Conservation (phyloP, 2,113 vertebrate species). For the Hiodon tergisus region DNA sequence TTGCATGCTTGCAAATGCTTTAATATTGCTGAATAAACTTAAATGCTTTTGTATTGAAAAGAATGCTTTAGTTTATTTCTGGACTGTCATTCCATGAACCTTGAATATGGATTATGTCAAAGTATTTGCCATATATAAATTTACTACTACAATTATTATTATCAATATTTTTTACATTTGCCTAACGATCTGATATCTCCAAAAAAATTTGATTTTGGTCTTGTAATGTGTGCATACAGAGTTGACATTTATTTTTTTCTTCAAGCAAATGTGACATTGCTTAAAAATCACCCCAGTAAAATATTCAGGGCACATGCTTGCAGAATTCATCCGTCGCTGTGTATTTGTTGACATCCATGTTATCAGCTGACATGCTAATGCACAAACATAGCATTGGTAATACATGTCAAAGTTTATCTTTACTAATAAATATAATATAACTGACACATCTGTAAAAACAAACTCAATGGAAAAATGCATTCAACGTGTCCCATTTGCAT, state of each 20-base stretch:
- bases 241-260: background rate
- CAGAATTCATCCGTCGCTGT: background rate
- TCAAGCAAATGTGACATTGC: background rate
- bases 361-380: background rate
- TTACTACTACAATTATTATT: conserved; percentile 14
- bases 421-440: background rate
- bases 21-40: conserved; percentile 36
- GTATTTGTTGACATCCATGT: background rate
- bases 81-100: conserved; percentile 25
- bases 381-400: background rate
- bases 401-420: no score
- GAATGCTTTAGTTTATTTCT: conserved; percentile 27
- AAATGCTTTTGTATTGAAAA: conserved; percentile 26
- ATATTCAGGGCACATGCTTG: background rate
- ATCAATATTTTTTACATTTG: conserved; percentile 9
- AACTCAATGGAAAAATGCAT: background rate
- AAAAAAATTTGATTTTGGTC: background rate
- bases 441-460: background rate
- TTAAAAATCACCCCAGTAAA: background rate
- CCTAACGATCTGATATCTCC: background rate
- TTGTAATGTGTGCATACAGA: background rate
- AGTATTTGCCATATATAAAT: no score
- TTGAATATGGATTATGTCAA: conserved; percentile 7
- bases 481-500: background rate
- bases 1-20: conserved; percentile 29